These are phyloP conservation scores for Cuniculus paca DNA, from an alignment of 2,797 vertebrate species.

Conservation along the genomic window DNA sequence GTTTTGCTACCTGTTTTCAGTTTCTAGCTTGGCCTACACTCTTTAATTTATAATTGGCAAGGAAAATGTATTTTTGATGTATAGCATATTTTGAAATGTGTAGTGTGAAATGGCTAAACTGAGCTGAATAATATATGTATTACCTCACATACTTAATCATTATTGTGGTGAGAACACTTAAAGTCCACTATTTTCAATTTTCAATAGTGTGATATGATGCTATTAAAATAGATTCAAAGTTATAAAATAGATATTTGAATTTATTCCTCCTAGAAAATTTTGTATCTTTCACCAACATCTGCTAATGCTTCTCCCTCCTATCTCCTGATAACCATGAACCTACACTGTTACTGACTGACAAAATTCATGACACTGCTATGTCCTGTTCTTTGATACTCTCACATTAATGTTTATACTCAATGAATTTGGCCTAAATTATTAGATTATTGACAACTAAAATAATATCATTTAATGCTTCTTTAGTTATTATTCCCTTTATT, in stretches of 20 bases:
- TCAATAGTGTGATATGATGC: neutral
- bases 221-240: neutral
- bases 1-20: neutral
- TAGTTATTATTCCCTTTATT: neutral
- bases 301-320: neutral
- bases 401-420: conserved; percentile 22
- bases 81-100: neutral
- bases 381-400: neutral
- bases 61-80: neutral
- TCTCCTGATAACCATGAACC: neutral
- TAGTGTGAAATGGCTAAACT: neutral
- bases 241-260: neutral
- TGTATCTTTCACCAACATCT: neutral
- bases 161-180: neutral
- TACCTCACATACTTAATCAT: neutral
- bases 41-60: neutral
- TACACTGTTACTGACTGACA: neutral
- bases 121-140: neutral
- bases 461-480: conserved; percentile 14
- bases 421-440: conserved; percentile 27
- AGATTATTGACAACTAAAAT: conserved; percentile 4
- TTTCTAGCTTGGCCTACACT: neutral
- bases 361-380: neutral
- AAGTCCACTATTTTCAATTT: neutral
- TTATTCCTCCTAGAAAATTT: neutral